Conservation (phyloP, 1,140 invertebrate species). For the Drosophila littoralis region DNA sequence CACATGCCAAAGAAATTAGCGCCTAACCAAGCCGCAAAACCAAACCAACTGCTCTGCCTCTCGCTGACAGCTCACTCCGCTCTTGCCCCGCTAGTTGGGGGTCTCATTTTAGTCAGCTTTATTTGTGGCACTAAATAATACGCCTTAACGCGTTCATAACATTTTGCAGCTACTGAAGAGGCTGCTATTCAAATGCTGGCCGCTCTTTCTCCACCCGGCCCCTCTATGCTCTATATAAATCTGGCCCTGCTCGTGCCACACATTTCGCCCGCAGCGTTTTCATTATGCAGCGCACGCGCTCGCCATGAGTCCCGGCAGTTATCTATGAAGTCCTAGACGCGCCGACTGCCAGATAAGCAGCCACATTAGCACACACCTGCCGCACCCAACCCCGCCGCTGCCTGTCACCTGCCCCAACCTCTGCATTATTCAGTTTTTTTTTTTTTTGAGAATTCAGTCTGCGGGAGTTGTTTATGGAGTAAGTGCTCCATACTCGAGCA, state of each 20-base stretch:
- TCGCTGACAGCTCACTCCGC: not conserved
- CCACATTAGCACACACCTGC: slow-evolving; percentile 28
- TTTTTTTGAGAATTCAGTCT: slow-evolving; percentile 17
- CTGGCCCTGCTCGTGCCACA: not conserved
- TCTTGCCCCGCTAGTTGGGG: not conserved
- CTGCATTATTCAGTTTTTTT: not conserved
- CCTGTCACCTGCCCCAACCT: not conserved
- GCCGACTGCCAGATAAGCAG: slow-evolving; percentile 44
- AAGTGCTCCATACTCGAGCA: not conserved
- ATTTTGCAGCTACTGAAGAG: slow-evolving; percentile 40
- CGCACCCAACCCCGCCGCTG: too few relatives aligned
- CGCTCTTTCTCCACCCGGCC: not conserved
- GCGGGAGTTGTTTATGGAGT: slow-evolving; percentile 40
- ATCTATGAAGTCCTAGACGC: slow-evolving; percentile 54
- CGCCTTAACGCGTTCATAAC: slow-evolving; percentile 49
- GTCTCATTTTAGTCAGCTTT: slow-evolving; percentile 6
- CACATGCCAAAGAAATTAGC: slow-evolving; percentile 45
- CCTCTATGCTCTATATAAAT: not conserved
- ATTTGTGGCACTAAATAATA: slow-evolving; percentile 50
- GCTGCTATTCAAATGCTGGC: slow-evolving; percentile 38
- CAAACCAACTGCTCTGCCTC: not conserved
- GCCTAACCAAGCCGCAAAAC: slow-evolving; percentile 34
- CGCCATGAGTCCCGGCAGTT: slow-evolving; percentile 62
- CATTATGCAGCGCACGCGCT: slow-evolving; percentile 72
- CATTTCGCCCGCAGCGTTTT: slow-evolving; percentile 50